Evolutionary conservation across 2,113 vertebrate genomes (phyloP), one percentile per base, ranked within the genome.

Genomic region (Mormyrus lacerda): DNA sequence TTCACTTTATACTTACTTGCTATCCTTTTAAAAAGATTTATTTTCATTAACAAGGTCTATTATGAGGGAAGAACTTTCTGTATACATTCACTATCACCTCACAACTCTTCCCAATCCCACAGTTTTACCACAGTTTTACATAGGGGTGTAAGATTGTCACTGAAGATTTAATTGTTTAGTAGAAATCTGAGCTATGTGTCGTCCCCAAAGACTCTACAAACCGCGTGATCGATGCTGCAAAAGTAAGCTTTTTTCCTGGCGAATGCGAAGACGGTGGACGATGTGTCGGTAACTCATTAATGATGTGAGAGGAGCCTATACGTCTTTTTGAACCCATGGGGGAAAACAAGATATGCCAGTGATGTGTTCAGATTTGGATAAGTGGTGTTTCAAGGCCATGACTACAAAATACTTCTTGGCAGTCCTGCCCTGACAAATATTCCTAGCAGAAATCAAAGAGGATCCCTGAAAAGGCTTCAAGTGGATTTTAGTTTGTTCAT

Each of bases 281-380:
- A 44, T 42, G 73, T 69, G 82, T 61, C 87, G 42, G 39, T 69
- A 47, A 55, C 44, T 85, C 87, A 88, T 47, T 89, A 48, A 65
- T 87, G 85, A 31, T 87, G 73, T 45, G 85, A 79, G 85, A 53
- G 61, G 15, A 85, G 47, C 85, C 87, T 88, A 42, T 87, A 7
- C 42, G 15, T 39, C 39, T 88, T 48, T 87, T 13, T 85, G 79
- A 21, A 84, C 19, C 82, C 17, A 9, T 24, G 27, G 88, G 47
- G 58, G 91, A 84, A 89, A 89, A 51, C 21, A 73, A 90, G 87
- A 31, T 21, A 89, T 39, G 53, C 39, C 15, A 17, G 19, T 9
- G 42, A 92, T 90, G 92, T 91, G 39, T 47, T n/a, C 82, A 84
- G 82, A 61, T 65, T 11, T 19, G 42, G 58, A 47, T 88, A 65